These are phyloP conservation scores for Hoplostethus mediterraneus DNA, from an alignment of 2,797 vertebrate species.

Conservation along the genomic window DNA sequence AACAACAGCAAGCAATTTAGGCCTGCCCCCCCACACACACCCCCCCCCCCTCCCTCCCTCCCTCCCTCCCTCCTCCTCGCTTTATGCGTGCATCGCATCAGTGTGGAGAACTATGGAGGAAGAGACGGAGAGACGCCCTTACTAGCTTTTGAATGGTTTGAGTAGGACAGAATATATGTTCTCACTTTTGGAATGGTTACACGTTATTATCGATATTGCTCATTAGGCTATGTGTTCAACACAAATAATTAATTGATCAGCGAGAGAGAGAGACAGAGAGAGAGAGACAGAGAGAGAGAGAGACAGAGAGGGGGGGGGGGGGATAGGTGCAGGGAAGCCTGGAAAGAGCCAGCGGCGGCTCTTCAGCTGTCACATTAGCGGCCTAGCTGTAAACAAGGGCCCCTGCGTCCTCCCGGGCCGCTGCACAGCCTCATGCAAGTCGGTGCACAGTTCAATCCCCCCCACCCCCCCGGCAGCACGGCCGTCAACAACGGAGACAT, in stretches of 20 bases:
- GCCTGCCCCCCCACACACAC: not conserved
- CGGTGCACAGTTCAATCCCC: slow-evolving; percentile 86
- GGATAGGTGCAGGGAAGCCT: slow-evolving; percentile 12
- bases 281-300: not conserved
- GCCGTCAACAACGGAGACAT: slow-evolving; percentile 92
- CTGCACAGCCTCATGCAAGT: slow-evolving; percentile 90
- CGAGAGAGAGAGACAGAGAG: not conserved
- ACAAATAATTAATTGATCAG: slow-evolving; percentile 64
- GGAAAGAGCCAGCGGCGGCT: slow-evolving; percentile 63
- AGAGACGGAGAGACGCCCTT: not conserved
- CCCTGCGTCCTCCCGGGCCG: slow-evolving; percentile 83
- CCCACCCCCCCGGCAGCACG: slow-evolving; percentile 73
- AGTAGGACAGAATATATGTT: too few species aligned
- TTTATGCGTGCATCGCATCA: not conserved
- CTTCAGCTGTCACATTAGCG: slow-evolving; percentile 93
- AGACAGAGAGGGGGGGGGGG: not conserved
- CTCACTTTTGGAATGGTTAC: not conserved
- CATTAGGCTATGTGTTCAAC: slow-evolving; percentile 54
- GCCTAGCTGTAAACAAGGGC: slow-evolving; percentile 90
- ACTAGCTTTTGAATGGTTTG: too few species aligned
- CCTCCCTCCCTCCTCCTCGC: not conserved
- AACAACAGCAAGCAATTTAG: not conserved
- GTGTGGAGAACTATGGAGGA: not conserved
- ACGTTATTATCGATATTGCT: slow-evolving; percentile 71
- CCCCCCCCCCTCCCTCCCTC: not conserved